Conservation (phyloP, 2,113 vertebrate genomes). For the Microtus oregoni region DNA sequence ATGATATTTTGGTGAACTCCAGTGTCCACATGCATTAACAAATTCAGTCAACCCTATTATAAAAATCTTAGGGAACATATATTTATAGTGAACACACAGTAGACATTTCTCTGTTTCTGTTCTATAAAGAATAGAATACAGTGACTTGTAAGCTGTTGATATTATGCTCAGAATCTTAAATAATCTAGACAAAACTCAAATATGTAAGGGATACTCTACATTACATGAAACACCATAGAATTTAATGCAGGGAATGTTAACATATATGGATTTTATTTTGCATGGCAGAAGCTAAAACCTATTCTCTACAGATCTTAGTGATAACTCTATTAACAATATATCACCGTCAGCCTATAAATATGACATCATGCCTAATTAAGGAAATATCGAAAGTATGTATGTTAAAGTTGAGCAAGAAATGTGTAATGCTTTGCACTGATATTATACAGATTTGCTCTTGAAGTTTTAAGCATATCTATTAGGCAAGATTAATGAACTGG, state of each 20-base stretch:
- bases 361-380: background rate
- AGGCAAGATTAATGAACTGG: conserved; percentile 17
- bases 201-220: background rate
- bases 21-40: background rate
- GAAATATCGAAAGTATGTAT: background rate
- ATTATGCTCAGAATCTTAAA: background rate
- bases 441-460: background rate
- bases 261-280: background rate
- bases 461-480: background rate
- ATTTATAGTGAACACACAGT: background rate
- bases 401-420: background rate
- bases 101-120: background rate
- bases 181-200: background rate
- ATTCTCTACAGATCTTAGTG: background rate
- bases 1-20: background rate
- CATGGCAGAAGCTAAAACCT: background rate
- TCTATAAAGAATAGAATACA: background rate
- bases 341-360: background rate
- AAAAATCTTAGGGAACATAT: background rate
- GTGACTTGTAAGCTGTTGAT: background rate
- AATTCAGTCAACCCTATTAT: background rate
- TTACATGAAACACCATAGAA: background rate
- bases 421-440: background rate
- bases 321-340: background rate
- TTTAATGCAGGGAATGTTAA: background rate